Percentiles rank a stretch among this genome's conserved stretches.
Conservation (phyloP, 1,140 invertebrate species). For the Grapholita molesta region DNA sequence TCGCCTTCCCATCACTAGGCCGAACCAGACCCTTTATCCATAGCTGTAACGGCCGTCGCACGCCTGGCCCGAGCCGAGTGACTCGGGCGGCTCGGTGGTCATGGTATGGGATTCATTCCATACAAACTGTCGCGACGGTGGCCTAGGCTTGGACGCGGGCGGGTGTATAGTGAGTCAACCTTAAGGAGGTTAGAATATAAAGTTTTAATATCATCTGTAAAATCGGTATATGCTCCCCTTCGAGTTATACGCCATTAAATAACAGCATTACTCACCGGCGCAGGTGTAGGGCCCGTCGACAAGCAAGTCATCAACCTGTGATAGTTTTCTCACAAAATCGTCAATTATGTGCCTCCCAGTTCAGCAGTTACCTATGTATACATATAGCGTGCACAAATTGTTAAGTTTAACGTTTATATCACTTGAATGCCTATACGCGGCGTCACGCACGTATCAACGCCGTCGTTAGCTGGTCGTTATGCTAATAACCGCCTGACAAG, state of each 20-base stretch:
- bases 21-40: no score
- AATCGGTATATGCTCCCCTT: neutral
- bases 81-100: no score
- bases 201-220: no score
- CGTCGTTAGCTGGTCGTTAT: constrained; percentile 41
- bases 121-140: no score
- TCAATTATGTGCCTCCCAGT: neutral
- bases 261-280: neutral
- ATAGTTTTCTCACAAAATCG: neutral
- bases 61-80: no score
- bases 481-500: constrained; percentile 31
- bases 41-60: no score
- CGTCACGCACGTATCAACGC: constrained; percentile 24
- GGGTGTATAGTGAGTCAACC: no score
- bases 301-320: neutral
- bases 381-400: neutral
- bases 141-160: no score
- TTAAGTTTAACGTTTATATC: constrained; percentile 16
- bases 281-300: neutral
- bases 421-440: constrained; percentile 13
- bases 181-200: no score
- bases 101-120: no score
- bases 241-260: neutral
- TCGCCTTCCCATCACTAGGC: no score
- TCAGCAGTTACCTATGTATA: neutral